These are phyloP conservation scores for Aotus griseimembra DNA, from an alignment of 2,797 vertebrate genomes.

Conservation along the genomic window DNA sequence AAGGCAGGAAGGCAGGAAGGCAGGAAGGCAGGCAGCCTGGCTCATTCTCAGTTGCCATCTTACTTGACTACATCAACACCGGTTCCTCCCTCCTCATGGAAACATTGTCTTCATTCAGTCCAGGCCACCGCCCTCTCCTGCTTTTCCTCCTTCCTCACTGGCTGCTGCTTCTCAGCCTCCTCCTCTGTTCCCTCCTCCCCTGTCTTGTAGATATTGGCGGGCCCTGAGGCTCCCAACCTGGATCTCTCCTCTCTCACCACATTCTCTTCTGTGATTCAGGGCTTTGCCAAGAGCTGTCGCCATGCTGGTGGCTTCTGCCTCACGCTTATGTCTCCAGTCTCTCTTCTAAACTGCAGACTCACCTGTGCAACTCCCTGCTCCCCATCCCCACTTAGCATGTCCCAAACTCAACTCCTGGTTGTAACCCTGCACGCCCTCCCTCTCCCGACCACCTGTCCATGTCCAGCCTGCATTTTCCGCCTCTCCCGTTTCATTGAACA, in stretches of 20 bases:
- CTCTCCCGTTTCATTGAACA: not conserved
- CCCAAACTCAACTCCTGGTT: not conserved
- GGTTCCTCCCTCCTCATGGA: not conserved
- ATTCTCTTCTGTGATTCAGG: not conserved
- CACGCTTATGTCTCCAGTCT: no score
- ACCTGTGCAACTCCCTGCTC: fast-evolving
- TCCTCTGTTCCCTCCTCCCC: not conserved
- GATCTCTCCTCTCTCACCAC: not conserved
- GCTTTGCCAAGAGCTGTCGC: not conserved
- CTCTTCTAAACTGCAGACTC: not conserved
- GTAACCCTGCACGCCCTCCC: not conserved
- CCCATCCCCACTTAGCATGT: not conserved
- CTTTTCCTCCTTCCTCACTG: not conserved
- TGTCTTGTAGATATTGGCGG: not conserved
- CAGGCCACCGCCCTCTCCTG: not conserved
- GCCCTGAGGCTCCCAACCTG: not conserved
- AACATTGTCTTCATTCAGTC: not conserved
- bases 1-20: no score
- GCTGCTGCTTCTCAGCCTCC: not conserved
- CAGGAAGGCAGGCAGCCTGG: no score
- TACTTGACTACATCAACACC: not conserved
- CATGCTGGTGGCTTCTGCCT: not conserved
- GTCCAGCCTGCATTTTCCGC: no score
- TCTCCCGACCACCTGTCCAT: no score
- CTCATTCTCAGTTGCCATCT: not conserved